Conservation (phyloP, 2,113 vertebrate species). For the Mesembrinibis cayennensis region DNA sequence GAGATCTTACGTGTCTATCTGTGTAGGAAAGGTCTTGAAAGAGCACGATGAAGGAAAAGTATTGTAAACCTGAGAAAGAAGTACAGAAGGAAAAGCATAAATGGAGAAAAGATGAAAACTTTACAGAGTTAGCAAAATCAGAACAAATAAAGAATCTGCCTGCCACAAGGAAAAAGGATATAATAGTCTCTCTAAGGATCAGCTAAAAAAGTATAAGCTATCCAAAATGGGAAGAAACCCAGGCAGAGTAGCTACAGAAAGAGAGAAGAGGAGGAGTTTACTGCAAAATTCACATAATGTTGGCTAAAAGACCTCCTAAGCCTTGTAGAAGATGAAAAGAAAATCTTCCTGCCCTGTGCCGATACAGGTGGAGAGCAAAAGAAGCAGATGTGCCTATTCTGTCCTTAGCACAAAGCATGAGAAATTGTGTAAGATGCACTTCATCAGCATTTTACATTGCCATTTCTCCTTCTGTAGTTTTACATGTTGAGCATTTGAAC, state of each 20-base stretch:
- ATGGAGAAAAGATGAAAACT: not conserved
- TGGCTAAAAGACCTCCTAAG: not conserved
- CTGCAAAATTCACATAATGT: not conserved
- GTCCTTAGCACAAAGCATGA: not conserved
- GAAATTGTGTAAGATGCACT: not conserved
- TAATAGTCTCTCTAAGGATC: not conserved
- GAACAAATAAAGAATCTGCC: not conserved
- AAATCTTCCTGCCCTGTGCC: not conserved
- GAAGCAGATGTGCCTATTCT: not conserved
- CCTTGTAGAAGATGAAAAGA: not conserved
- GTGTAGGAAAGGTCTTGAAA: not conserved
- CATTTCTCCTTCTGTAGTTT: not conserved
- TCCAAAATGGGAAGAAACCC: not conserved
- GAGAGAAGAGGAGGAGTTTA: not conserved
- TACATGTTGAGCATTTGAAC: not conserved
- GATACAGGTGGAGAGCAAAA: not conserved
- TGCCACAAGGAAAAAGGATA: not conserved
- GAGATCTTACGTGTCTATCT: fast-evolving
- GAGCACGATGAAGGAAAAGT: not conserved
- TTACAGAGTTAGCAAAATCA: not conserved
- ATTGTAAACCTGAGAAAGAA: not conserved
- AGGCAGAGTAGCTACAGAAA: not conserved
- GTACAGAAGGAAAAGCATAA: not conserved
- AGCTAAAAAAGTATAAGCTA: not conserved
- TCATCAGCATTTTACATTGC: not conserved